A percentile compares a stretch with the other conserved stretches of the same genome.
These are phyloP conservation scores for Ormyrus labotus DNA, from an alignment of 2,888 invertebrate genomes.

Conservation along the genomic window DNA sequence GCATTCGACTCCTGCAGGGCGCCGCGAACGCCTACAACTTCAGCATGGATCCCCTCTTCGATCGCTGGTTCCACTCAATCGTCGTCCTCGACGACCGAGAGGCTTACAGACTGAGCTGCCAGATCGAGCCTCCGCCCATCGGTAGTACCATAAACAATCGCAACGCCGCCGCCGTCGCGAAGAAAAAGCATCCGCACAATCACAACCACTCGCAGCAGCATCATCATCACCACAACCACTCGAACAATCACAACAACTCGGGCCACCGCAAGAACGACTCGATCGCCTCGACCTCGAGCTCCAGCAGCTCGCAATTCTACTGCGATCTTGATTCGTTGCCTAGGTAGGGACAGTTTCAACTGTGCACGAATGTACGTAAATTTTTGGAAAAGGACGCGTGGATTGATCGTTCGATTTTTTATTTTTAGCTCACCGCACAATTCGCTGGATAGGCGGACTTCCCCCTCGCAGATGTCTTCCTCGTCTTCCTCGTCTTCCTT, in stretches of 20 bases:
- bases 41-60: conserved; percentile 90
- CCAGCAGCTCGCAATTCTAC: conserved; percentile 92
- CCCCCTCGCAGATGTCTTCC: conserved; percentile 87
- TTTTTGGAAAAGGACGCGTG: too few relatives aligned
- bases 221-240: conserved; percentile 45
- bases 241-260: conserved; percentile 64
- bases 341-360: conserved; percentile 22
- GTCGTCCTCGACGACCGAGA: conserved; percentile 94
- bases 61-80: conserved; percentile 96
- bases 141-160: conserved; percentile 70
- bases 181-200: conserved; percentile 54
- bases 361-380: too few relatives aligned
- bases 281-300: conserved; percentile 91
- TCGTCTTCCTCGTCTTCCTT: conserved; percentile 86
- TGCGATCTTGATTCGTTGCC: conserved; percentile 86
- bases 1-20: conserved; percentile 95
- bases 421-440: conserved; percentile 83
- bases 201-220: conserved; percentile 40
- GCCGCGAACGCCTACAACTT: conserved; percentile 97
- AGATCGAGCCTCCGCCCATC: conserved; percentile 85
- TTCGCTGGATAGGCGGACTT: conserved; percentile 86
- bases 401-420: background rate
- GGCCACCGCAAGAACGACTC: conserved; percentile 95
- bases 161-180: conserved; percentile 76
- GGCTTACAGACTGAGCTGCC: conserved; percentile 92